Evolutionary conservation across 1,140 invertebrate species (phyloP), one percentile per base, ranked within the genome.

Genomic region (Mylabris phalerata): DNA sequence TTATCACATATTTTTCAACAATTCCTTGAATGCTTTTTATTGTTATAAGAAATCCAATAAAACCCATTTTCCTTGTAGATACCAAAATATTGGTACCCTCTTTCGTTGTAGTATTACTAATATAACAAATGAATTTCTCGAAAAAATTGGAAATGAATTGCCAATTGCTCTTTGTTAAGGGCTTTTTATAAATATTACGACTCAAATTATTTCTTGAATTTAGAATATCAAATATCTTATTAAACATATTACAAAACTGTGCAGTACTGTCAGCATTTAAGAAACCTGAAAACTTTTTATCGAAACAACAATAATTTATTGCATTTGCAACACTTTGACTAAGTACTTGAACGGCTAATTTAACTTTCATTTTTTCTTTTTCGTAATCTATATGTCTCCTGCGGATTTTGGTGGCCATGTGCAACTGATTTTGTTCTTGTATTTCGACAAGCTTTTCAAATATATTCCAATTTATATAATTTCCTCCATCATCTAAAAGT

Each of bases 281-380:
- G 54, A 71, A 70, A 10, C 63, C 9, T 11, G 1, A 3, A 3
- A 62, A 11, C 19, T 64, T 41, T 57, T 61, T 45, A 27, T 62
- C 45, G 27, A 59, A 11, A 39, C n/a, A n/a, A n/a, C 52, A 4
- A 46, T 44, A 65, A 24, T 56, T 6, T 1, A 70, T 54, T 3
- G 65, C 56, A 46, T 55, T 44, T 9, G 59, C 54, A 1, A 66
- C 63, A 55, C 62, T 67, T 11, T 24, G 11, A 55, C 67, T 54
- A 1, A 67, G 49, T n/a, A 48, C 48, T 57, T 66, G 57, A 13
- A 62, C 59, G n/a, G 62, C 64, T 39, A 69, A 43, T 40, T 62
- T 55, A 2, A 68, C 63, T 59, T 66, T 67, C 67, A 67, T 67
- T 59, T 64, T 66, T 51, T 66, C 25, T 32, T 61, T 56, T n/a